phyloP scores from a whole-genome alignment of 1,140 invertebrate genomes.

The Euwallacea fornicatus region DNA sequence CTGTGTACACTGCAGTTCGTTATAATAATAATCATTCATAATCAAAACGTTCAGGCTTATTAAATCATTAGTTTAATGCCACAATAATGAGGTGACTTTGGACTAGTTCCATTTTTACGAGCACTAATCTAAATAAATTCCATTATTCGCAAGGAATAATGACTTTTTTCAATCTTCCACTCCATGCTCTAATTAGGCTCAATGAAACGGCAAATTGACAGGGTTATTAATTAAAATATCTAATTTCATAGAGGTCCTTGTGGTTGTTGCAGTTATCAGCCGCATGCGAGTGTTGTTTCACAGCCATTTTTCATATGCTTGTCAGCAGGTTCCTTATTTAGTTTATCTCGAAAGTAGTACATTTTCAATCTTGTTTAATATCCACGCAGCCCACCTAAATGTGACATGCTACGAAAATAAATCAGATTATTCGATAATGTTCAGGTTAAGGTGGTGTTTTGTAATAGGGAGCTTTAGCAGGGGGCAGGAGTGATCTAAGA shows the following conservation, averaged over 20 bases:
- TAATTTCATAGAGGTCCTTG: too few relatives aligned
- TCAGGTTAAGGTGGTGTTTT: too few relatives aligned
- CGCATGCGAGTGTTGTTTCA: background rate
- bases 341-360: slow-evolving; percentile 6
- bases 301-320: slow-evolving; percentile 6
- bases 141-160: too few relatives aligned
- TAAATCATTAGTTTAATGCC: background rate
- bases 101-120: background rate
- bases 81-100: background rate
- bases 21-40: background rate
- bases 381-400: slow-evolving; percentile 3
- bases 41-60: background rate
- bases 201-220: too few relatives aligned
- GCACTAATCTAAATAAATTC: too few relatives aligned
- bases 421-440: too few relatives aligned
- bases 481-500: too few relatives aligned
- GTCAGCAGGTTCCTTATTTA: slow-evolving; percentile 9
- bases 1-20: background rate
- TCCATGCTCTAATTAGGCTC: too few relatives aligned
- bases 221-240: too few relatives aligned
- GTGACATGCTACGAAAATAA: background rate
- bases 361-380: background rate
- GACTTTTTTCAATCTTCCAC: too few relatives aligned
- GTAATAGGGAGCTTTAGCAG: too few relatives aligned
- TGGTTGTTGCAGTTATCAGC: too few relatives aligned